Conservation (phyloP, 2,797 vertebrate species). For the Danio tinwini region DNA sequence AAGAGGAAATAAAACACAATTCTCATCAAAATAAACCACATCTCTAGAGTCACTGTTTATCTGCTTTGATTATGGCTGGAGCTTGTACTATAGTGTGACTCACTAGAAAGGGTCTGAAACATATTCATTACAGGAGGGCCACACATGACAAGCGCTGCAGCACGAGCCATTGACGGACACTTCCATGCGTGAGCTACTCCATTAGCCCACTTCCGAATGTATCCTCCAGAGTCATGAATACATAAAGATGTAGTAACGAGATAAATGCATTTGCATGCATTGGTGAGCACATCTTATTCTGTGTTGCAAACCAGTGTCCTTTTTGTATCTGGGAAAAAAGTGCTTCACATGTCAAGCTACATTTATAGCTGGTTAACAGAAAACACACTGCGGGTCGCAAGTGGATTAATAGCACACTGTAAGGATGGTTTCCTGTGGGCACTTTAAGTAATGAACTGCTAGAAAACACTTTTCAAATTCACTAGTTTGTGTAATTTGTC, state of each 20-base stretch:
- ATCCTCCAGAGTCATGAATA: slow-evolving; percentile 31
- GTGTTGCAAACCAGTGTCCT: not conserved
- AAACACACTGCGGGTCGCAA: not conserved
- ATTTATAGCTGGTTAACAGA: slow-evolving; percentile 12
- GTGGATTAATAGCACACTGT: not conserved
- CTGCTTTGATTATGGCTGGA: slow-evolving; percentile 30
- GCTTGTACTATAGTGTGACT: slow-evolving; percentile 25
- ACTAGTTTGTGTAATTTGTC: not conserved
- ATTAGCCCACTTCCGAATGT: slow-evolving; percentile 24
- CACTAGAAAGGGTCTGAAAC: slow-evolving; percentile 5
- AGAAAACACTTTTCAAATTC: not conserved
- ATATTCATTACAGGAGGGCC: not conserved
- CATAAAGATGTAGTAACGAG: slow-evolving; percentile 46
- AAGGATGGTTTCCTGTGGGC: not conserved
- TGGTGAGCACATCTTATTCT: slow-evolving; percentile 35
- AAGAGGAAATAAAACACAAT: slow-evolving; percentile 33
- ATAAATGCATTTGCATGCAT: slow-evolving; percentile 37
- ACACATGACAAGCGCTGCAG: not conserved
- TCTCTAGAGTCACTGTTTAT: slow-evolving; percentile 37
- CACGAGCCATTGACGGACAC: not conserved
- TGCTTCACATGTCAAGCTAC: slow-evolving; percentile 10
- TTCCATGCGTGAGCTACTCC: slow-evolving; percentile 1
- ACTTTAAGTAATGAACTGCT: not conserved
- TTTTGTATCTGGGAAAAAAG: slow-evolving; percentile 22
- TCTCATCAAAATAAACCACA: slow-evolving; percentile 22